Percentiles rank a stretch among this genome's conserved stretches.
Evolutionary conservation across 2,797 vertebrate species (phyloP).

Genomic region (Peromyscus attwateri): DNA sequence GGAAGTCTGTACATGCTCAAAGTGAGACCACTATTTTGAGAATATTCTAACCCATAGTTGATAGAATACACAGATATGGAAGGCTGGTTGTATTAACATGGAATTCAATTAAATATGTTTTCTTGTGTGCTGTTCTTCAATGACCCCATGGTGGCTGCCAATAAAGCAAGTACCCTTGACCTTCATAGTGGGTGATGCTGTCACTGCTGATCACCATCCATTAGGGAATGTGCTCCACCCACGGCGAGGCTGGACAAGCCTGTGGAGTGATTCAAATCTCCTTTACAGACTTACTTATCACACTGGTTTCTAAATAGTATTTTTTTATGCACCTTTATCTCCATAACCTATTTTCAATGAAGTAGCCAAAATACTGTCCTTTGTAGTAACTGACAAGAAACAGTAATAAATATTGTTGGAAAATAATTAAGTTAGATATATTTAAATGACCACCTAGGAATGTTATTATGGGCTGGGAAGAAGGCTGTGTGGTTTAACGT

Average conservation of each 20-base stretch:
- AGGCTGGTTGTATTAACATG: neutral
- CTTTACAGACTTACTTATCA: slow-evolving; percentile 52
- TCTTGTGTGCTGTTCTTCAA: neutral
- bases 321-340: slow-evolving; percentile 62
- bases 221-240: neutral
- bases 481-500: neutral
- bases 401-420: slow-evolving; percentile 28
- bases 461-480: neutral
- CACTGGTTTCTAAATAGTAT: slow-evolving; percentile 54
- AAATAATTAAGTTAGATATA: slow-evolving; percentile 65
- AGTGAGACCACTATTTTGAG: too few species aligned
- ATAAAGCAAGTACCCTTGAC: neutral
- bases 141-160: neutral
- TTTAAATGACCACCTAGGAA: slow-evolving; percentile 12
- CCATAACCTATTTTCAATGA: slow-evolving; percentile 64
- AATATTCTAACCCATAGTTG: neutral
- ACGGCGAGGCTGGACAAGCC: neutral
- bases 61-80: neutral
- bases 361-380: slow-evolving; percentile 61
- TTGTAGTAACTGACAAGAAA: slow-evolving; percentile 63
- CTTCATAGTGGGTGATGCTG: neutral
- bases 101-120: neutral
- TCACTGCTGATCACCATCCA: neutral
- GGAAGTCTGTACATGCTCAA: neutral
- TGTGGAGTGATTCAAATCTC: neutral